Conservation (phyloP, 1,140 invertebrate genomes). For the Magallana gigas region DNA sequence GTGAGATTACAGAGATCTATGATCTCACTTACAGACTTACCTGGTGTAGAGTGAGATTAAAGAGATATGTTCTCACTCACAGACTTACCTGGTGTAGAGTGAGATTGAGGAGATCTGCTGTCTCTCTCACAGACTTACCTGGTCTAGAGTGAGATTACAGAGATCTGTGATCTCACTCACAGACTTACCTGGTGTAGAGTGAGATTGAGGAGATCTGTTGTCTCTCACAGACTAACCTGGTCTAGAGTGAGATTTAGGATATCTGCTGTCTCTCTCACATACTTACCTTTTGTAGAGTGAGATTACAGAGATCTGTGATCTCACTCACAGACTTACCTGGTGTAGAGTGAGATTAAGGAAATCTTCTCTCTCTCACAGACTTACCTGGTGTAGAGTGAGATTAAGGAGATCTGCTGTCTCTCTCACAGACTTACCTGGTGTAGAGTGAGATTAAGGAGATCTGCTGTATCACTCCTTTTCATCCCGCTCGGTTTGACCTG, state of each 20-base stretch:
- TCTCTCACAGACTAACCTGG: not conserved
- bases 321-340: not conserved
- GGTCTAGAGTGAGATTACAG: not conserved
- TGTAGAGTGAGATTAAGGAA: not conserved
- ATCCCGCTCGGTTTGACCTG: not conserved
- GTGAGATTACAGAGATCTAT: not conserved
- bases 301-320: not conserved
- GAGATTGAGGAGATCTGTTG: not conserved
- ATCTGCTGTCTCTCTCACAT: not conserved
- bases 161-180: not conserved
- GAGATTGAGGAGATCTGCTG: not conserved
- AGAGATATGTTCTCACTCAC: not conserved
- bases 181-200: not conserved
- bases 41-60: conserved; percentile 13
- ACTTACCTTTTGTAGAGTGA: not conserved
- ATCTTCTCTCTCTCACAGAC: not conserved
- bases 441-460: not conserved
- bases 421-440: not conserved
- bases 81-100: not conserved
- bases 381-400: not conserved
- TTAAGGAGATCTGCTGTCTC: not conserved
- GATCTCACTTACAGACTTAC: not conserved
- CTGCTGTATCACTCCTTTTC: not conserved
- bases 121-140: not conserved
- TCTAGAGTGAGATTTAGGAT: not conserved